phyloP scores from a whole-genome alignment of 2,888 invertebrate genomes.

The Cheilosia scutellata region DNA sequence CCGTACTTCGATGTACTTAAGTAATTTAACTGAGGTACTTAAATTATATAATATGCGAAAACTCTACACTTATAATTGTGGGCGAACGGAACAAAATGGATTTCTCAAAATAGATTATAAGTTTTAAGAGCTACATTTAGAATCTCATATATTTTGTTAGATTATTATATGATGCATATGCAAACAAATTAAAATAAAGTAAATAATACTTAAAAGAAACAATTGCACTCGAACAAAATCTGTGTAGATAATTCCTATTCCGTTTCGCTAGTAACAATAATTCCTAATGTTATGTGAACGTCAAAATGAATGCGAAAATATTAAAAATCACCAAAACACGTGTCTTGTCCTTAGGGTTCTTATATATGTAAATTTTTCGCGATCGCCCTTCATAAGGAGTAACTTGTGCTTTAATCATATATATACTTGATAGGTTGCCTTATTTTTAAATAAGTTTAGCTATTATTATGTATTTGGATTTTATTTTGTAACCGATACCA shows the following conservation, averaged over 20 bases:
- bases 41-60: constrained; percentile 13
- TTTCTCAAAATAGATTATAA: background rate
- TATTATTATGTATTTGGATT: constrained; percentile 25
- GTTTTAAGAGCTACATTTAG: background rate
- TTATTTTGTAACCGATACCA: constrained; percentile 72
- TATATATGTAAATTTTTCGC: background rate
- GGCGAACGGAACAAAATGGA: constrained; percentile 13
- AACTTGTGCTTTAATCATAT: constrained; percentile 63
- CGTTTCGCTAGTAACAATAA: constrained; percentile 15
- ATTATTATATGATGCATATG: background rate
- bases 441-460: constrained; percentile 24
- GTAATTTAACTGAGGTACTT: constrained; percentile 26
- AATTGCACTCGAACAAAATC: constrained; percentile 21
- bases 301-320: background rate
- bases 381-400: constrained; percentile 38
- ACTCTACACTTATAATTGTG: constrained; percentile 12
- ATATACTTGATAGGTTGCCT: constrained; percentile 52
- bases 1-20: constrained; percentile 31
- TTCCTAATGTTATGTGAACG: constrained; percentile 29
- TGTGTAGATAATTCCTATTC: constrained; percentile 5
- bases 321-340: constrained; percentile 55
- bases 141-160: constrained; percentile 32
- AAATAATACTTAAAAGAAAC: background rate
- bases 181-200: background rate
- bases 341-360: constrained; percentile 53